Percentiles rank a stretch among this genome's conserved stretches.
Evolutionary conservation across 2,797 vertebrate species (phyloP).

Genomic region (Apodemus agrarius): DNA sequence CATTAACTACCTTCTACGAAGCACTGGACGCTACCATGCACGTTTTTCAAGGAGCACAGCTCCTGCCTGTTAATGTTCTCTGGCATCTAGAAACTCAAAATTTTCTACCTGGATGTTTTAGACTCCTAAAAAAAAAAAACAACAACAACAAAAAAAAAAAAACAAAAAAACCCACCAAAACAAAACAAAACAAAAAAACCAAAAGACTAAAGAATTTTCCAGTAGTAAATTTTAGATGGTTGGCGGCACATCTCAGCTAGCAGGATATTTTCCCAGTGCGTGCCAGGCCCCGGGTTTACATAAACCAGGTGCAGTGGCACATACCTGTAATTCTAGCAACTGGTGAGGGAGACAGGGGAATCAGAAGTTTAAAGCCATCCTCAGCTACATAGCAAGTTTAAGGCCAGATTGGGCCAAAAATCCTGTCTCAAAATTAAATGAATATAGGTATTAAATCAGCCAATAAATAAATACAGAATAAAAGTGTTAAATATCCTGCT

Average conservation of each 20-base stretch:
- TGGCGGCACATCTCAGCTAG: not conserved
- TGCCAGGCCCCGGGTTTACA: not conserved
- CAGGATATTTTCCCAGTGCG: not conserved
- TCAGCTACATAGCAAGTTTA: not conserved
- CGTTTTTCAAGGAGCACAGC: not conserved
- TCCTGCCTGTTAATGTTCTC: not conserved
- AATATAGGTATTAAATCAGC: not conserved
- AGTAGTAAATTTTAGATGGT: not conserved
- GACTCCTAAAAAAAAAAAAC: not conserved
- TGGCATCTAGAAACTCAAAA: not conserved
- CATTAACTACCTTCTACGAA: not conserved
- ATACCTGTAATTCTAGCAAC: not conserved
- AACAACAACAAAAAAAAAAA: not conserved
- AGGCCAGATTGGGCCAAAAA: not conserved
- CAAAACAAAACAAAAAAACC: no score
- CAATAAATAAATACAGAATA: not conserved
- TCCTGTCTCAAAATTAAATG: not conserved
- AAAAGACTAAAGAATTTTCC: not conserved
- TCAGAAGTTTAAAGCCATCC: not conserved
- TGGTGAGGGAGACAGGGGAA: not conserved
- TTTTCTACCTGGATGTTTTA: not conserved
- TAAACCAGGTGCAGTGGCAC: not conserved
- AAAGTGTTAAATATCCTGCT: not conserved
- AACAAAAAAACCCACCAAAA: no score
- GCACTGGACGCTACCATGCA: not conserved